Evolutionary conservation across 2,888 invertebrate genomes (phyloP).

Genomic region (Opisthograptis luteolata): DNA sequence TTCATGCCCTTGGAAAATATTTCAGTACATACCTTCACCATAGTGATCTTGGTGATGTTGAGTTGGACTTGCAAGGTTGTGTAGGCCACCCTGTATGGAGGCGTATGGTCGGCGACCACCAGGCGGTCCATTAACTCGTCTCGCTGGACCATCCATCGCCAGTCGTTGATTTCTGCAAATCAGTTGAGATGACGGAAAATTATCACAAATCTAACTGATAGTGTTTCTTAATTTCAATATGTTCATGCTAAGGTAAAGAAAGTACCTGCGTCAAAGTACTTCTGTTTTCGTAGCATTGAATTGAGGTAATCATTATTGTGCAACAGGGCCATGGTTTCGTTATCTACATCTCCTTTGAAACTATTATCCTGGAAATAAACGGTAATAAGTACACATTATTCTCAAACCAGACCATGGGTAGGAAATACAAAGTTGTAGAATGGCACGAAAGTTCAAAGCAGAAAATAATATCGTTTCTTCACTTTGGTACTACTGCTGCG

Average conservation of each 20-base stretch:
- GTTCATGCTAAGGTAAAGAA: no score
- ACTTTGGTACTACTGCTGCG: no score
- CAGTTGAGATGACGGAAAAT: no score
- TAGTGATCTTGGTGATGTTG: conserved; percentile 69
- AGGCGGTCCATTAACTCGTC: conserved; percentile 51
- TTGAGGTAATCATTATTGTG: conserved; percentile 53
- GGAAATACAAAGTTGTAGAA: no score
- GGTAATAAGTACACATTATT: no score
- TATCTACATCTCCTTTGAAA: conserved; percentile 39
- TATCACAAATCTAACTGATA: no score
- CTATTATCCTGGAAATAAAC: conserved; percentile 24
- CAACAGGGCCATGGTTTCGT: conserved; percentile 50
- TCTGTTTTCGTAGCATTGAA: conserved; percentile 50
- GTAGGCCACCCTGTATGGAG: conserved; percentile 65
- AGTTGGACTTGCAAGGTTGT: conserved; percentile 56
- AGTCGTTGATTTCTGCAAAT: conserved; percentile 51
- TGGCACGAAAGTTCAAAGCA: no score
- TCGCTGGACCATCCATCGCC: conserved; percentile 55
- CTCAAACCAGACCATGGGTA: no score
- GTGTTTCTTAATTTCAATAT: no score
- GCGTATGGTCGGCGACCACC: conserved; percentile 52
- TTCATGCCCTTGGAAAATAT: background rate
- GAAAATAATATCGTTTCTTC: no score
- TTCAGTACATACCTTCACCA: conserved; percentile 57
- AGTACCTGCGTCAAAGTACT: conserved; percentile 56